Conservation (phyloP, 1,140 invertebrate genomes). For the Phymastichus coffea region DNA sequence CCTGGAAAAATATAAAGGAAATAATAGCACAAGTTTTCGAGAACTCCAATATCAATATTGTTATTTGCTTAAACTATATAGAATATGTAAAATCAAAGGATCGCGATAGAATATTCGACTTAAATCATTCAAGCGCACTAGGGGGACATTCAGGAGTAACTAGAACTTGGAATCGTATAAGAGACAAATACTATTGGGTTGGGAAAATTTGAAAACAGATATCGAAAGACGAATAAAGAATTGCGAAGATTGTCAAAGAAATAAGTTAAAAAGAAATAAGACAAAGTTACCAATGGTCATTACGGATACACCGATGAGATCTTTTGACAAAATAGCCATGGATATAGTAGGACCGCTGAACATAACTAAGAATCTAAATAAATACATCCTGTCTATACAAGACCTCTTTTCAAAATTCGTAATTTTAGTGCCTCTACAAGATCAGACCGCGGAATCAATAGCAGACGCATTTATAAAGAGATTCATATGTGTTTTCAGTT, state of each 20-base stretch:
- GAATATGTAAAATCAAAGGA: no score
- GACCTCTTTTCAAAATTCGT: conserved; percentile 40
- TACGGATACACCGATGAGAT: conserved; percentile 25
- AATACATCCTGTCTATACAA: conserved; percentile 41
- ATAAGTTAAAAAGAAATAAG: conserved; percentile 25
- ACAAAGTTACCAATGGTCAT: conserved; percentile 31
- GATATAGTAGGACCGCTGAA: conserved; percentile 42
- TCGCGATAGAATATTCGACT: neutral
- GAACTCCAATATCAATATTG: no score
- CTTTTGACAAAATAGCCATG: conserved; percentile 30
- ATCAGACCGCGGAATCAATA: conserved; percentile 36
- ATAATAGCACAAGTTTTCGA: no score
- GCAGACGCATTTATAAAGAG: conserved; percentile 22
- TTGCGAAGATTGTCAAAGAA: conserved; percentile 29
- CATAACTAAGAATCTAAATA: conserved; percentile 31
- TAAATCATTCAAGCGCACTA: conserved; percentile 13
- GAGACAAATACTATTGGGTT: conserved; percentile 24
- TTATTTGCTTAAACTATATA: no score
- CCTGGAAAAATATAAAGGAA: no score
- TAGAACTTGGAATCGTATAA: neutral
- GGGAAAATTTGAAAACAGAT: conserved; percentile 21
- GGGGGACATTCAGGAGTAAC: neutral
- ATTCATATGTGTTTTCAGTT: conserved; percentile 39
- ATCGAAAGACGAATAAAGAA: conserved; percentile 18
- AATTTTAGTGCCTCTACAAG: conserved; percentile 26